A percentile compares a stretch with the other conserved stretches of the same genome.
Evolutionary conservation across 1,140 invertebrate genomes (phyloP).

Genomic region (Neelides sp.): DNA sequence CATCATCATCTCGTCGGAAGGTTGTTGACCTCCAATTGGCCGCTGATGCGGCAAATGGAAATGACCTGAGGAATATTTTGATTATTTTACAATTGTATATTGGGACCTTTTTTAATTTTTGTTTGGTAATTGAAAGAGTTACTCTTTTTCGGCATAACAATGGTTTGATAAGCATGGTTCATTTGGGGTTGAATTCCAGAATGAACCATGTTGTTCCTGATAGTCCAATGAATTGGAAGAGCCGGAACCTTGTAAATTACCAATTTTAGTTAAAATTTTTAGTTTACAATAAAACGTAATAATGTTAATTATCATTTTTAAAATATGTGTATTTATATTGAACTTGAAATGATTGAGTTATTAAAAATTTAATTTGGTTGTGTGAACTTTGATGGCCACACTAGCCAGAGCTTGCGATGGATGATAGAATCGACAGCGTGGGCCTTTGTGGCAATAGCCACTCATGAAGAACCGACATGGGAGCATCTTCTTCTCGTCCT

Average conservation of each 20-base stretch:
- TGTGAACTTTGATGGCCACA: constrained; percentile 19
- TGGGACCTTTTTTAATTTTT: no score
- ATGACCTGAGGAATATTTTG: no score
- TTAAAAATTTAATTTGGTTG: constrained; percentile 13
- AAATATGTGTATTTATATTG: not conserved
- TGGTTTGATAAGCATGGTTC: no score
- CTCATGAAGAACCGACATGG: constrained; percentile 26
- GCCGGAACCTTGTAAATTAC: not conserved
- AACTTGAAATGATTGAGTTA: not conserved
- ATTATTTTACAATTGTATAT: no score
- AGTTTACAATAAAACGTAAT: not conserved
- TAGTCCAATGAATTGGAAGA: not conserved
- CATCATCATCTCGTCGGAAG: no score
- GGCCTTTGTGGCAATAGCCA: constrained; percentile 26
- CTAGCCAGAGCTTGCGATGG: constrained; percentile 6
- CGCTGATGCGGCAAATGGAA: no score
- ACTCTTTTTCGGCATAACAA: no score
- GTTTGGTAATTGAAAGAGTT: no score
- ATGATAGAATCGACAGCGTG: constrained; percentile 28
- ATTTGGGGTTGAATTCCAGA: no score
- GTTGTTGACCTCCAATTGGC: no score
- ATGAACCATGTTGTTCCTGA: no score
- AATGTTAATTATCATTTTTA: not conserved
- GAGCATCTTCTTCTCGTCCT: constrained; percentile 30
- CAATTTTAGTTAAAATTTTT: not conserved